Base-by-base conservation (phyloP, 2,113 vertebrate species). In the Brachionichthys hirsutus region DNA sequence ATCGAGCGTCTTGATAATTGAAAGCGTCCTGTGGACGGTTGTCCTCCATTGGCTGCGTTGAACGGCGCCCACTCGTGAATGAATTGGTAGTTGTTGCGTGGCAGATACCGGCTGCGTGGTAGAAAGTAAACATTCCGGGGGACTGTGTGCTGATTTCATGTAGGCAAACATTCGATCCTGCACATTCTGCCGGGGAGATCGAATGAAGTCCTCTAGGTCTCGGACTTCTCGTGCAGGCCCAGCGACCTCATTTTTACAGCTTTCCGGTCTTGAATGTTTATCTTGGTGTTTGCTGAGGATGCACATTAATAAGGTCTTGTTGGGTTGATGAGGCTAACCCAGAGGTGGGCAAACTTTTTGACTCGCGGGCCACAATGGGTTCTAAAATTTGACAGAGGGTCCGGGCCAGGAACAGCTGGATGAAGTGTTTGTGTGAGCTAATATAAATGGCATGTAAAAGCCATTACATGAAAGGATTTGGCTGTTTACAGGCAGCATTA, bases 51-150 rank as follows among this genome's bases (percentile, higher is more conserved):
- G 73, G 66, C 56, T 78, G 54, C 53, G 66, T 85, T 82, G 75
- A 78, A 76, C 55, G 59, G 52, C 78, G 80, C 74, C 77, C 72
- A 74, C 71, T 73, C 62, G 66, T 53, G 40, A 57, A 60, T 64
- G 56, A 54, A 54, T 68, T 48, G 55, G 74, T 46, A 68, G 76
- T 22, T 58, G 68, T 60, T 79, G 75, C 58, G 56, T 80, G 79
- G 58, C 52, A 73, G 24, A 62, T 64, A 56, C 10, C 17, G 38
- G 40, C 56, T 72, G 67, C 53, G 49, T 11, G 22, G 34, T 38
- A 50, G 62, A 58, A 70, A 66, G 62, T 52, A 41, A 60, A 54
- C 14, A n/a, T 80, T 65, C 61, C 56, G 22, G 13, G 41, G 58
- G 54, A 6, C 13, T 40, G 5, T 2, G 5, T 15, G 3, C 24